Conservation (phyloP, 1,140 invertebrate species). For the Eufriesea mexicana region DNA sequence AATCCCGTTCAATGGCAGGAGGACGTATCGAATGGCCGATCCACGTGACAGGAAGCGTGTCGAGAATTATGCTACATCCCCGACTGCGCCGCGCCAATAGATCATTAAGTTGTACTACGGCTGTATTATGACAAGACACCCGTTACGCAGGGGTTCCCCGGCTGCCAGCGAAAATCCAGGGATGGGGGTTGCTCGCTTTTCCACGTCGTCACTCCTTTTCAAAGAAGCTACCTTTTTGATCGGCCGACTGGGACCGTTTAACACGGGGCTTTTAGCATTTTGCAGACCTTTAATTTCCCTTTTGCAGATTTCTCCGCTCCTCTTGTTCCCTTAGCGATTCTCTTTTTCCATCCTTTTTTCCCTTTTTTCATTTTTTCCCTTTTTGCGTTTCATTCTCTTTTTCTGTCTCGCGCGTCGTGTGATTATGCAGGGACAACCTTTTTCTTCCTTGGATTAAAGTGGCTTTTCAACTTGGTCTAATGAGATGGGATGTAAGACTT, state of each 20-base stretch:
- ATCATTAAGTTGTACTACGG: slow-evolving; percentile 76
- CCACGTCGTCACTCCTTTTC: slow-evolving; percentile 46
- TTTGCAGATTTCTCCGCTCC: slow-evolving; percentile 17
- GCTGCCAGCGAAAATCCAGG: background rate
- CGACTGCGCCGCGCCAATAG: slow-evolving; percentile 72
- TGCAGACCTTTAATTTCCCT: slow-evolving; percentile 40
- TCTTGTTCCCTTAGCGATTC: too few relatives aligned
- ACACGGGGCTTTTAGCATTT: slow-evolving; percentile 27
- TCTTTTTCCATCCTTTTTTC: background rate
- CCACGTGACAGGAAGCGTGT: slow-evolving; percentile 78
- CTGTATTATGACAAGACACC: slow-evolving; percentile 78
- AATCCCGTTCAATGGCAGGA: slow-evolving; percentile 72
- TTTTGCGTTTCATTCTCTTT: background rate
- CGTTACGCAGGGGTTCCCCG: slow-evolving; percentile 52
- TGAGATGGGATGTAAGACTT: background rate
- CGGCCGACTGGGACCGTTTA: slow-evolving; percentile 37
- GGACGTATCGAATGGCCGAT: slow-evolving; percentile 70
- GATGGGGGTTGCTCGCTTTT: slow-evolving; percentile 54
- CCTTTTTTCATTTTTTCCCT: too few relatives aligned
- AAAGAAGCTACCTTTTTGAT: slow-evolving; percentile 53
- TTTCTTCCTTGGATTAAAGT: background rate
- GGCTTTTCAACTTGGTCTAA: background rate
- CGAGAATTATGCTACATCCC: slow-evolving; percentile 75
- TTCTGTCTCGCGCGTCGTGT: background rate
- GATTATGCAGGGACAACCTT: background rate